Percentiles rank a stretch among this genome's conserved stretches.
Conservation (phyloP, 35 echinoderm and acorn worm species). For the Amphiura filiformis region DNA sequence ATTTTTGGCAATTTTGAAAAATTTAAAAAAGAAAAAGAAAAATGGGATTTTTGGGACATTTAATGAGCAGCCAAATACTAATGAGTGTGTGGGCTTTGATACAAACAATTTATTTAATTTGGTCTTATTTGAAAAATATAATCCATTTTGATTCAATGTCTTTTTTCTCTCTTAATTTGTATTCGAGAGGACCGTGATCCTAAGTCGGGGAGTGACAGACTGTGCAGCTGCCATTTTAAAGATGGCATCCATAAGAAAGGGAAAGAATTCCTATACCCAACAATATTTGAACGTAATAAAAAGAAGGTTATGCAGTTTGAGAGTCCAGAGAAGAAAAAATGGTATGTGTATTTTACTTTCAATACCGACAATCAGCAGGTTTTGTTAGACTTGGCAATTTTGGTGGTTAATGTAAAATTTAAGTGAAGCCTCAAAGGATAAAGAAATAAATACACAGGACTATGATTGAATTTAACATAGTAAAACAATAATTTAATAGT, state of each 20-base stretch:
- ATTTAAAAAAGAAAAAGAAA: no score
- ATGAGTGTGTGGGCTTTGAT: neutral
- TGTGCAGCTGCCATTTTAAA: neutral
- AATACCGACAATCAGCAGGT: no score
- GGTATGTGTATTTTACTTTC: neutral
- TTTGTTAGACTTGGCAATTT: no score
- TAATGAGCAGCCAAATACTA: no score
- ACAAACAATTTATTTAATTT: neutral
- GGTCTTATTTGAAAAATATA: neutral
- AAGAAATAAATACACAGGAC: no score
- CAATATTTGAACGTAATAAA: neutral
- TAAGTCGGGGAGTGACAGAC: neutral
- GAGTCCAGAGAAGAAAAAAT: conserved; percentile 1
- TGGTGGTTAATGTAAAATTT: no score
- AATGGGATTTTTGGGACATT: no score
- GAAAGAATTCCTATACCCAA: neutral
- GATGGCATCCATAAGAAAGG: neutral
- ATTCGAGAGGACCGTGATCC: neutral
- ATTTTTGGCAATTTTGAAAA: no score
- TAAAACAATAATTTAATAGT: no score
- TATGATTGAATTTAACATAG: no score
- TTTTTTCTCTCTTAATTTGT: neutral
- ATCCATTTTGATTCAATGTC: neutral
- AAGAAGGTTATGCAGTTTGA: conserved; percentile 16
- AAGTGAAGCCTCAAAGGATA: no score